These are phyloP conservation scores for Labeo catla DNA, from an alignment of 2,113 vertebrate species.

Conservation along the genomic window DNA sequence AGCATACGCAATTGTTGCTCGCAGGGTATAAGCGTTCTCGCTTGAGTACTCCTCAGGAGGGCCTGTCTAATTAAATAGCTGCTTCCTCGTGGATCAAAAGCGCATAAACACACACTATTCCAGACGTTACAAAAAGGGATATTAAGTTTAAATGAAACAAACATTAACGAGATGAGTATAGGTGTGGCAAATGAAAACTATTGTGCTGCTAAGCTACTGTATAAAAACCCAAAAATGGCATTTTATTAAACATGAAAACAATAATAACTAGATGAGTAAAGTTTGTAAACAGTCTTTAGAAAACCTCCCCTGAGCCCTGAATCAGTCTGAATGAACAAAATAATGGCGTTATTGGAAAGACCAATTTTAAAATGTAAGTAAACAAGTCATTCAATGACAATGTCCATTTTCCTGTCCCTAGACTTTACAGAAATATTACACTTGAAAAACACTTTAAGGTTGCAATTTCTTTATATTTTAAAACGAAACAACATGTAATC, in stretches of 20 bases:
- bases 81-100: slow-evolving; percentile 8
- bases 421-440: too few species aligned
- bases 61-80: slow-evolving; percentile 27
- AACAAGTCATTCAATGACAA: too few species aligned
- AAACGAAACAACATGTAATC: too few species aligned
- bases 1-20: not conserved
- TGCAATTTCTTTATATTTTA: too few species aligned
- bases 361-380: too few species aligned
- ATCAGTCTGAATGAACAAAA: too few species aligned
- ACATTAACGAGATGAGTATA: not conserved
- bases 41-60: slow-evolving; percentile 15
- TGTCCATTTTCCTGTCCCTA: too few species aligned
- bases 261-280: not conserved
- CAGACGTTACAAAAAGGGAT: slow-evolving; percentile 3
- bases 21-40: slow-evolving; percentile 7
- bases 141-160: not conserved
- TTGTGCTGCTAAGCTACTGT: not conserved
- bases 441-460: too few species aligned
- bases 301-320: not conserved
- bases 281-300: not conserved
- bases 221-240: not conserved
- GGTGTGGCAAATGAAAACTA: not conserved
- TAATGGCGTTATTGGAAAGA: too few species aligned
- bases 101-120: not conserved
- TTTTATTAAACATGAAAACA: not conserved